Evolutionary conservation across 1,140 invertebrate species (phyloP).

Genomic region (Leptestheria dahalacensis): DNA sequence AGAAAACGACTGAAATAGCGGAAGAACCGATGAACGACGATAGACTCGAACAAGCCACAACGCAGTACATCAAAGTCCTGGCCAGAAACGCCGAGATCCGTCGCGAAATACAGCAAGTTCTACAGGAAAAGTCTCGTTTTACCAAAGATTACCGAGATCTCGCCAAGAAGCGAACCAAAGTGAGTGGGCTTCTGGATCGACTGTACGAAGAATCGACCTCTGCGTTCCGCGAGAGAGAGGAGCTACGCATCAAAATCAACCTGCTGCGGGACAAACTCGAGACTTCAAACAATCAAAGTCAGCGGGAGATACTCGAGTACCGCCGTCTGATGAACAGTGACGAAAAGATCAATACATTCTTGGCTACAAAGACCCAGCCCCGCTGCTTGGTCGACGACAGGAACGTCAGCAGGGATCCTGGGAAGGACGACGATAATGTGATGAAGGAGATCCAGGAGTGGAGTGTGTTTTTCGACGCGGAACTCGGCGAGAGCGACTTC

Average conservation of each 20-base stretch:
- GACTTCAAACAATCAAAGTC: slow-evolving; percentile 7
- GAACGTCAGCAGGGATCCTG: not conserved
- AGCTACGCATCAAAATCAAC: slow-evolving; percentile 13
- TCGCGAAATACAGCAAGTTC: slow-evolving; percentile 4
- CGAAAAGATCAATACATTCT: slow-evolving; percentile 6
- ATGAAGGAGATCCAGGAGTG: slow-evolving; percentile 2
- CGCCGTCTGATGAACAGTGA: slow-evolving; percentile 4
- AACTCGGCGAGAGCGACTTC: not conserved
- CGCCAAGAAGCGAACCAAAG: not conserved
- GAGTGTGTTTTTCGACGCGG: not conserved
- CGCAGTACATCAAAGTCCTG: slow-evolving; percentile 13
- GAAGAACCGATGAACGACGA: slow-evolving; percentile 1
- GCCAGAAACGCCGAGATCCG: slow-evolving; percentile 7
- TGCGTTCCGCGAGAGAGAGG: slow-evolving; percentile 7
- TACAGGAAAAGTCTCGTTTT: slow-evolving; percentile 5
- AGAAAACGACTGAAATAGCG: not conserved
- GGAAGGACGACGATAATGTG: not conserved
- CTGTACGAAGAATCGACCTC: slow-evolving; percentile 13
- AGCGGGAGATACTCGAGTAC: slow-evolving; percentile 13
- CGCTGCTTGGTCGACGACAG: not conserved
- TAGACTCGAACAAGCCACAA: slow-evolving; percentile 9
- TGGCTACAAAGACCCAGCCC: slow-evolving; percentile 11
- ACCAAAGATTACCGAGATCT: slow-evolving; percentile 6
- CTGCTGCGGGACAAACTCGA: slow-evolving; percentile 10
- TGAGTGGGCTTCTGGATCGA: not conserved